Percentiles rank a stretch among this genome's conserved stretches.
Evolutionary conservation across 2,797 vertebrate genomes (phyloP).

Genomic region (Synaphobranchus kaupii): DNA sequence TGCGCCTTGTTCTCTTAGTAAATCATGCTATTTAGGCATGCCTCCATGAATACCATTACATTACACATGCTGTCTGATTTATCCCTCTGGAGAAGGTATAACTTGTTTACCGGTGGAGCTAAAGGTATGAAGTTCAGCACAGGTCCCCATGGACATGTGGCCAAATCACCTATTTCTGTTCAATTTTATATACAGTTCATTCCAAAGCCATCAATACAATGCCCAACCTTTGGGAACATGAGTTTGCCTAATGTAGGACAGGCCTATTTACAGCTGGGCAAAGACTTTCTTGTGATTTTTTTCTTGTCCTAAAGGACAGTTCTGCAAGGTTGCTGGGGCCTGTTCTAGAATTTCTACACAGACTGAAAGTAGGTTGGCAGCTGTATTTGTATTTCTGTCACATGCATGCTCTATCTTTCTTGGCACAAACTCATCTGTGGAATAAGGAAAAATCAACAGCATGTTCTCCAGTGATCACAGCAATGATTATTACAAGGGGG

Average conservation of each 20-base stretch:
- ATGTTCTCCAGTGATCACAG: slow-evolving; percentile 12
- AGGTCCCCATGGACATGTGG: neutral
- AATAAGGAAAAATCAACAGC: slow-evolving; percentile 19
- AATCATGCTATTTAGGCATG: neutral
- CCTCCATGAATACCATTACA: neutral
- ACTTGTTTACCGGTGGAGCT: neutral
- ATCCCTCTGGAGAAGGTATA: neutral
- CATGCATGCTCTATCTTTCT: slow-evolving; percentile 25
- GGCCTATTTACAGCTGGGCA: neutral
- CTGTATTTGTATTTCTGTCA: slow-evolving; percentile 8
- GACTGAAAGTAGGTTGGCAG: slow-evolving; percentile 28
- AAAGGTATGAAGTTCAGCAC: neutral
- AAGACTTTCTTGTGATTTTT: neutral
- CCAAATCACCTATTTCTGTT: neutral
- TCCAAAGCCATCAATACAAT: neutral
- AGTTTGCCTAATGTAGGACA: neutral
- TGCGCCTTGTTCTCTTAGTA: neutral
- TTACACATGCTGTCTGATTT: neutral
- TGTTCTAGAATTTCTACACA: slow-evolving; percentile 28
- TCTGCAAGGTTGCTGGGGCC: neutral
- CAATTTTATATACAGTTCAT: neutral
- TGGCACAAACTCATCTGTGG: slow-evolving; percentile 24
- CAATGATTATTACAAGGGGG: slow-evolving; percentile 25
- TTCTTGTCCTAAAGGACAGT: neutral
- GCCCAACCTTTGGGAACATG: neutral